A percentile compares a stretch with the other conserved stretches of the same genome.
These are phyloP conservation scores for Agelaius phoeniceus DNA, from an alignment of 2,113 vertebrate genomes.

Conservation along the genomic window DNA sequence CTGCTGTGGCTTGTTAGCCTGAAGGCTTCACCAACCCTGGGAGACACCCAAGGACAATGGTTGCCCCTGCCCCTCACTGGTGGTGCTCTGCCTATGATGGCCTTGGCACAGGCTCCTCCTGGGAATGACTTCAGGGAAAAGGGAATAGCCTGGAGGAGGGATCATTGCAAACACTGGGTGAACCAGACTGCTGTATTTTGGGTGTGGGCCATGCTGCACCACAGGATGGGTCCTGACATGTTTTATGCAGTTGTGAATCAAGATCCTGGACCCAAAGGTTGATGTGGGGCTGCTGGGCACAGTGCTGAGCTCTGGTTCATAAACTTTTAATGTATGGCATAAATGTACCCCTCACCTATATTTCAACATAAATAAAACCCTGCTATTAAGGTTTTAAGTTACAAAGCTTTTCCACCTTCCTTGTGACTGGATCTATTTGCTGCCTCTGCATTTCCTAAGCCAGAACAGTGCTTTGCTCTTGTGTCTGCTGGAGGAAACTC, in stretches of 20 bases:
- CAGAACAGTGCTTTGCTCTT: not conserved
- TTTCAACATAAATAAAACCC: not conserved
- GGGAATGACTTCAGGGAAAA: not conserved
- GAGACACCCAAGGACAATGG: not conserved
- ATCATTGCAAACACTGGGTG: not conserved
- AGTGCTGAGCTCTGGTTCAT: not conserved
- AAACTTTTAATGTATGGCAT: not conserved
- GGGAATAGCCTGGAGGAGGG: not conserved
- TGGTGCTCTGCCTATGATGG: rapidly evolving
- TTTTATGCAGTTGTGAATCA: not conserved
- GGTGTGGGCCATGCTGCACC: not conserved
- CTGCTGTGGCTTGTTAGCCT: not conserved
- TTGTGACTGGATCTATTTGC: not conserved
- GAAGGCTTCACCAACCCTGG: not conserved
- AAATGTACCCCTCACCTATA: not conserved
- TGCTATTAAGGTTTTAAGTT: not conserved
- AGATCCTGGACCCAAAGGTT: not conserved
- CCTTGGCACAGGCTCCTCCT: not conserved
- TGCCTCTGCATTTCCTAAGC: not conserved
- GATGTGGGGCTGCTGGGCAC: not conserved
- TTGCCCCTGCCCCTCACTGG: rapidly evolving
- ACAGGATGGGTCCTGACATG: not conserved
- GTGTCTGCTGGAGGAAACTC: not conserved
- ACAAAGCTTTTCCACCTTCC: not conserved
- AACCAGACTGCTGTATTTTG: not conserved